Evolutionary conservation across 2,888 invertebrate species (phyloP).

Genomic region (Dynastes maya): DNA sequence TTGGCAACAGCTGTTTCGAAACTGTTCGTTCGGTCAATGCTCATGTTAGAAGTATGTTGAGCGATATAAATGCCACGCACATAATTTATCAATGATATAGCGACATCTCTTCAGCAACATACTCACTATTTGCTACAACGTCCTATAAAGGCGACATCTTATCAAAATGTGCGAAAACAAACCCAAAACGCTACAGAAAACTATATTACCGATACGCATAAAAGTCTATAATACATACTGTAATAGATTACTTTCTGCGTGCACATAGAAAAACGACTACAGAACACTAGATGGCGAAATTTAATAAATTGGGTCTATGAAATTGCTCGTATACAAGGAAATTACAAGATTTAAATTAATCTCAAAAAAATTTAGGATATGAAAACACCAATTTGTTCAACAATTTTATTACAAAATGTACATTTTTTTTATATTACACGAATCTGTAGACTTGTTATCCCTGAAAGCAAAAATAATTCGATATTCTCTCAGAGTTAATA

Average conservation of each 20-base stretch:
- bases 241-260: too few relatives aligned
- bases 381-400: slow-evolving; percentile 23
- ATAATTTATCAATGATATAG: not conserved
- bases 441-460: slow-evolving; percentile 42
- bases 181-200: too few relatives aligned
- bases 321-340: too few relatives aligned
- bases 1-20: slow-evolving; percentile 43
- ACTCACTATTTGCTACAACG: too few relatives aligned
- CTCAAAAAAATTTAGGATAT: not conserved
- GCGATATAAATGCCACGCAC: slow-evolving; percentile 10
- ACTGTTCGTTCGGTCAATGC: slow-evolving; percentile 46
- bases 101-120: not conserved
- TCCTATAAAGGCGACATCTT: too few relatives aligned
- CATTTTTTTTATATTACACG: slow-evolving; percentile 39
- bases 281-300: too few relatives aligned
- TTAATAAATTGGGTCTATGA: too few relatives aligned
- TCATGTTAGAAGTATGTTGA: slow-evolving; percentile 35
- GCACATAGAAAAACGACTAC: too few relatives aligned
- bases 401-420: slow-evolving; percentile 50
- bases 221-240: too few relatives aligned
- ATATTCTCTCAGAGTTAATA: slow-evolving; percentile 24
- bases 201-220: too few relatives aligned
- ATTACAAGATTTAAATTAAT: too few relatives aligned
- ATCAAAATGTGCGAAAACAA: too few relatives aligned
- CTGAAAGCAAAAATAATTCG: slow-evolving; percentile 45